A percentile compares a stretch with the other conserved stretches of the same genome.
These are phyloP conservation scores for Echeneis naucrates DNA, from an alignment of 2,797 vertebrate genomes.

Conservation along the genomic window DNA sequence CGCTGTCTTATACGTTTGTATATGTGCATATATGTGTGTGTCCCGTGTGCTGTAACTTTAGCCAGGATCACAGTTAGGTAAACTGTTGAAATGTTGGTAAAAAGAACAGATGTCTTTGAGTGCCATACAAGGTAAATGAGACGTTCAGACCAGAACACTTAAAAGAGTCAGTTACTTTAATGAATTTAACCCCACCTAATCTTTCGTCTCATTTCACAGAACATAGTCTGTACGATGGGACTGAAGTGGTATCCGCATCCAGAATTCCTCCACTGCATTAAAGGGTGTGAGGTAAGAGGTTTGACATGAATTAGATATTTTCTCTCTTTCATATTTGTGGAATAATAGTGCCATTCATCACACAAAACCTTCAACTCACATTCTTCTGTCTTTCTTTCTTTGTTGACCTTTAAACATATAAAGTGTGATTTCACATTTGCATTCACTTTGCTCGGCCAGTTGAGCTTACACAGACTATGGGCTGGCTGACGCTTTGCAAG, in stretches of 20 bases:
- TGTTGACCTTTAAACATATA: conserved; percentile 11
- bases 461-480: conserved; percentile 24
- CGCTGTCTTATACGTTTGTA: background rate
- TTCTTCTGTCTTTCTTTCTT: conserved; percentile 11
- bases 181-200: conserved; percentile 8
- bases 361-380: conserved; percentile 3
- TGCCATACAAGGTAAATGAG: conserved; percentile 3
- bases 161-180: conserved; percentile 23
- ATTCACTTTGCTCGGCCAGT: conserved; percentile 38
- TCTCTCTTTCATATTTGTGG: background rate
- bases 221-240: conserved; percentile 93
- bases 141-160: background rate
- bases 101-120: conserved; percentile 7
- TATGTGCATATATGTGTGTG: background rate
- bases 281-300: conserved; percentile 95
- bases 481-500: conserved; percentile 24
- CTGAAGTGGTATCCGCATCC: conserved; percentile 97
- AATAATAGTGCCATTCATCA: conserved; percentile 33
- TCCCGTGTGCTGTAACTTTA: conserved; percentile 9
- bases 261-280: conserved; percentile 94
- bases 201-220: conserved; percentile 81
- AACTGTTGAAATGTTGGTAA: conserved; percentile 13
- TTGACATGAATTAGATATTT: conserved; percentile 13
- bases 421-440: conserved; percentile 24
- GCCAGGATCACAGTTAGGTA: conserved; percentile 5